These are phyloP conservation scores for Cantharis rustica DNA, from an alignment of 2,888 invertebrate species.

Conservation along the genomic window DNA sequence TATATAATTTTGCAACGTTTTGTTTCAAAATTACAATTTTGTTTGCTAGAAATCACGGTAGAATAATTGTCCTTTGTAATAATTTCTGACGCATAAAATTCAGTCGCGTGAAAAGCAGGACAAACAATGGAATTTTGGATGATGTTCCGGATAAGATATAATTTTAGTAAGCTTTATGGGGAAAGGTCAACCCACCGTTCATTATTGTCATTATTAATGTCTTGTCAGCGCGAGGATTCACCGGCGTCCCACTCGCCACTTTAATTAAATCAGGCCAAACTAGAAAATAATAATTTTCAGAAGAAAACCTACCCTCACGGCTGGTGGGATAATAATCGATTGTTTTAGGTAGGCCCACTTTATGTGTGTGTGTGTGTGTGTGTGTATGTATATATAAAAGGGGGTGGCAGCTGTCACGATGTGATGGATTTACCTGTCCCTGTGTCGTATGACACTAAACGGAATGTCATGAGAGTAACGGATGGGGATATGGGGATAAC, in stretches of 20 bases:
- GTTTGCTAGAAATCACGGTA: slow-evolving; percentile 47
- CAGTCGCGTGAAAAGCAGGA: slow-evolving; percentile 46
- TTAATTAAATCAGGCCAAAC: background rate
- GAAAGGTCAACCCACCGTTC: slow-evolving; percentile 15
- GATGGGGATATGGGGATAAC: slow-evolving; percentile 34
- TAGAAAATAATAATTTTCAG: background rate
- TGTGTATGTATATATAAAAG: background rate
- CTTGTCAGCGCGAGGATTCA: slow-evolving; percentile 3
- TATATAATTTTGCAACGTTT: slow-evolving; percentile 39
- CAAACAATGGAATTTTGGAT: slow-evolving; percentile 49
- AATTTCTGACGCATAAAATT: slow-evolving; percentile 48
- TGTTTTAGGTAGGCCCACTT: background rate
- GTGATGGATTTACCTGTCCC: slow-evolving; percentile 33
- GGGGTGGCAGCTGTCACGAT: slow-evolving; percentile 9
- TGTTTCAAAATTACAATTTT: slow-evolving; percentile 40
- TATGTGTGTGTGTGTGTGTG: background rate
- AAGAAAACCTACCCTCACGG: background rate
- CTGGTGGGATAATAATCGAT: background rate
- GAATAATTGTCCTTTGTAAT: slow-evolving; percentile 49
- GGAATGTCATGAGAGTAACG: slow-evolving; percentile 24
- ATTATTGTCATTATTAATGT: slow-evolving; percentile 16
- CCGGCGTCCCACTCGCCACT: slow-evolving; percentile 2
- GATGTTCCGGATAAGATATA: slow-evolving; percentile 35
- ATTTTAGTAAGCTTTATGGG: slow-evolving; percentile 13
- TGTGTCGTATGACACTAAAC: slow-evolving; percentile 24